Percentiles rank a stretch among this genome's conserved stretches.
These are phyloP conservation scores for Phoebastria nigripes DNA, from an alignment of 2,797 vertebrate species.

Conservation along the genomic window DNA sequence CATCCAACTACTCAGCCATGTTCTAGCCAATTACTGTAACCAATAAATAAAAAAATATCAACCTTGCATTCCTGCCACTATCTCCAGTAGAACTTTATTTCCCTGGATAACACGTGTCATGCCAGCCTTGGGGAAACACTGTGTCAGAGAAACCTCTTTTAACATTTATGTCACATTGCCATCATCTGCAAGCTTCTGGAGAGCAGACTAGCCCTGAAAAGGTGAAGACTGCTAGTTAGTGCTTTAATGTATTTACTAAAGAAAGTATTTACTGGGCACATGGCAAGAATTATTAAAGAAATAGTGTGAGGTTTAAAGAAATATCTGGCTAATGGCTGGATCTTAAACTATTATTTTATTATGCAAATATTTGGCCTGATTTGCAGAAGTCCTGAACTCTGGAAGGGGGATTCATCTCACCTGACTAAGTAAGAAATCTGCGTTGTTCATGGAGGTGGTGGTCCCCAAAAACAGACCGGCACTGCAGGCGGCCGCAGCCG, in stretches of 20 bases:
- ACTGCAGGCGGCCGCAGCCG: accelerated
- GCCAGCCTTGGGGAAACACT: not conserved
- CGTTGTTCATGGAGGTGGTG: not conserved
- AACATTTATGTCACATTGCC: conserved; percentile 18
- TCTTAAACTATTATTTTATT: not conserved
- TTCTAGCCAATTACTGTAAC: conserved; percentile 63
- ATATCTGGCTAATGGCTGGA: not conserved
- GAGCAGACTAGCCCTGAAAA: not conserved
- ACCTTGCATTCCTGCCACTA: conserved; percentile 20
- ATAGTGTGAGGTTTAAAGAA: not conserved
- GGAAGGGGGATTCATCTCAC: not conserved
- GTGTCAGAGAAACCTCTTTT: not conserved
- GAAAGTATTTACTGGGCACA: not conserved
- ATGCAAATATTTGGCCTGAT: not conserved
- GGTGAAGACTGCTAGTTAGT: not conserved
- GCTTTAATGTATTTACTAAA: not conserved
- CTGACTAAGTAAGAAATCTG: not conserved
- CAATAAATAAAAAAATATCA: conserved; percentile 59
- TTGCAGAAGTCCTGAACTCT: not conserved
- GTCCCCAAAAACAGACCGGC: not conserved
- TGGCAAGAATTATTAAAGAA: not conserved
- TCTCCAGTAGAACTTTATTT: conserved; percentile 18
- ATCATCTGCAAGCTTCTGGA: not conserved
- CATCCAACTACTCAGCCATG: conserved; percentile 36
- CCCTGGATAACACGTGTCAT: not conserved